A percentile compares a stretch with the other conserved stretches of the same genome.
These are phyloP conservation scores for Drosophila pandora DNA, from an alignment of 1,140 invertebrate genomes.

Conservation along the genomic window DNA sequence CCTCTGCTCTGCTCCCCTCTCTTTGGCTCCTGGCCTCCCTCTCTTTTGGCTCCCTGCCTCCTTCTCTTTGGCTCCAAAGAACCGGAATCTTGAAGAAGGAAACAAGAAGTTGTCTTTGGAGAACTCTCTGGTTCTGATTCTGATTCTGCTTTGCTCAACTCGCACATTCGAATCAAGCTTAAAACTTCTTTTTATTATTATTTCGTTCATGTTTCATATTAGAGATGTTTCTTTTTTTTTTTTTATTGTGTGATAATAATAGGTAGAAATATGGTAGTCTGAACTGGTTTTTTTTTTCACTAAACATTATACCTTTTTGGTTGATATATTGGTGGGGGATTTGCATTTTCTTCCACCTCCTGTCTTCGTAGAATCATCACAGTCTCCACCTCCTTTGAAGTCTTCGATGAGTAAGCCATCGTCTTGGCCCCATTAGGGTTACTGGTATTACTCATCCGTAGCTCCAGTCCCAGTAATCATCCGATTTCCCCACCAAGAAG, in stretches of 20 bases:
- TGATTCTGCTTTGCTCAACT: constrained; percentile 32
- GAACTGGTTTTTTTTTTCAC: constrained; percentile 36
- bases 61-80: constrained; percentile 29
- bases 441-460: constrained; percentile 52
- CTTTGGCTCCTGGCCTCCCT: background rate
- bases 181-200: constrained; percentile 30
- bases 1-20: constrained; percentile 13
- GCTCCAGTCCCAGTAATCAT: background rate
- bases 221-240: constrained; percentile 35
- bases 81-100: constrained; percentile 77
- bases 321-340: constrained; percentile 35
- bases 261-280: constrained; percentile 3
- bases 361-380: constrained; percentile 20
- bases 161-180: constrained; percentile 23
- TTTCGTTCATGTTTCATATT: constrained; percentile 51
- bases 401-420: constrained; percentile 59
- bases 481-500: background rate
- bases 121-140: constrained; percentile 27
- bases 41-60: background rate
- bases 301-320: constrained; percentile 32
- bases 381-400: constrained; percentile 9
- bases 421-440: constrained; percentile 63
- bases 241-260: constrained; percentile 46
- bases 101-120: constrained; percentile 71
- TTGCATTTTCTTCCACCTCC: constrained; percentile 43